Evolutionary conservation across 2,113 vertebrate genomes (phyloP).

Genomic region (Craseonycteris thonglongyai): DNA sequence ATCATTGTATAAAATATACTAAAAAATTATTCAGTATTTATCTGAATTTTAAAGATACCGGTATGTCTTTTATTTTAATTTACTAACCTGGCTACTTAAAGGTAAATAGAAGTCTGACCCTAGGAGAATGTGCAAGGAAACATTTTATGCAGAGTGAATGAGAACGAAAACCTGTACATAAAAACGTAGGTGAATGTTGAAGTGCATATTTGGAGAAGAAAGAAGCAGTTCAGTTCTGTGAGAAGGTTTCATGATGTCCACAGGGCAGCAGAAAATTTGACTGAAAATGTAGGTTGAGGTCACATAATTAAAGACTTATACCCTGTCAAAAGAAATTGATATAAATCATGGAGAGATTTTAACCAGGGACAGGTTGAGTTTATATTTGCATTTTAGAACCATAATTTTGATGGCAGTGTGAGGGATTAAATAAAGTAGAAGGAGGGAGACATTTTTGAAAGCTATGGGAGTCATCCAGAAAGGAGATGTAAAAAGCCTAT

Average conservation of each 20-base stretch:
- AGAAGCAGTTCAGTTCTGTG: neutral
- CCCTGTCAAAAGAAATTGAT: neutral
- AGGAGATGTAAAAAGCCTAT: neutral
- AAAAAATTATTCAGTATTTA: neutral
- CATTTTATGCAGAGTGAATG: neutral
- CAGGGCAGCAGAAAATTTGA: neutral
- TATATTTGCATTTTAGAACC: slow-evolving; percentile 12
- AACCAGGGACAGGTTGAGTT: neutral
- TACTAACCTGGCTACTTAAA: neutral
- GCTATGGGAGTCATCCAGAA: neutral
- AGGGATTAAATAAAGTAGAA: neutral
- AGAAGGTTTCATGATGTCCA: neutral
- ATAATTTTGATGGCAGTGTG: neutral
- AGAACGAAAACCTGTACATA: neutral
- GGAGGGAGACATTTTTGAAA: neutral
- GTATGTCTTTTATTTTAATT: neutral
- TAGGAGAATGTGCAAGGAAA: neutral
- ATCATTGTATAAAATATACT: neutral
- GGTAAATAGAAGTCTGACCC: neutral
- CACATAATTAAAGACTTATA: neutral
- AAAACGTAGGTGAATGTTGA: neutral
- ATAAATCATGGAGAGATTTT: neutral
- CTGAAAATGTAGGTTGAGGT: neutral
- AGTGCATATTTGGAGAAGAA: neutral
- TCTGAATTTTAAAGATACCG: neutral